A percentile compares a stretch with the other conserved stretches of the same genome.
phyloP scores from a whole-genome alignment of 1,140 invertebrate genomes.

The Anoplolepis gracilipes region DNA sequence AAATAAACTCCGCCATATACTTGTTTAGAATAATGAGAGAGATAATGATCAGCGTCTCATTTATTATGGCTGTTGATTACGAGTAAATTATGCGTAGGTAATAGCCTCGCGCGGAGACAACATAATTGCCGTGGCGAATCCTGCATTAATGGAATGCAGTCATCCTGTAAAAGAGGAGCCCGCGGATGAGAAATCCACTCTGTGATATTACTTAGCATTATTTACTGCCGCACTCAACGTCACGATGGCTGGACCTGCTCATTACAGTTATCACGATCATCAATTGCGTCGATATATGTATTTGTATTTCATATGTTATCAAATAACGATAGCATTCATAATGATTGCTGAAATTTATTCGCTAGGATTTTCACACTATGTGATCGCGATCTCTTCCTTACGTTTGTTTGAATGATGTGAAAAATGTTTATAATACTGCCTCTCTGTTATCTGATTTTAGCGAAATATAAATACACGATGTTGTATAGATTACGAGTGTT shows the following conservation, averaged over 20 bases:
- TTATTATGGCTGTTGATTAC: neutral
- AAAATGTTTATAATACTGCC: constrained; percentile 1
- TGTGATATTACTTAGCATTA: constrained; percentile 76
- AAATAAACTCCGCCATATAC: neutral
- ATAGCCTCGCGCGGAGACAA: constrained; percentile 93
- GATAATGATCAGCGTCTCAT: neutral
- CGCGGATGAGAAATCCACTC: constrained; percentile 78
- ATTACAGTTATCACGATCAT: neutral
- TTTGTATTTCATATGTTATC: neutral
- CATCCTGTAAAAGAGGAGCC: constrained; percentile 84
- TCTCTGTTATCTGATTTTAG: constrained; percentile 38
- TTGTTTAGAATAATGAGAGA: constrained; percentile 2
- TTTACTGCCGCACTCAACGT: constrained; percentile 39
- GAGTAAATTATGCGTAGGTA: constrained; percentile 86
- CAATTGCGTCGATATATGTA: neutral
- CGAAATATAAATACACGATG: constrained; percentile 2
- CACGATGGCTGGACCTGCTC: neutral
- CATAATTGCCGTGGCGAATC: constrained; percentile 95
- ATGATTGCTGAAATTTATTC: neutral
- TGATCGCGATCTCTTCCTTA: neutral
- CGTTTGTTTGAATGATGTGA: neutral
- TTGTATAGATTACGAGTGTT: constrained; percentile 42
- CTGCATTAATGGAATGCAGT: constrained; percentile 88
- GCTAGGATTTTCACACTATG: neutral
- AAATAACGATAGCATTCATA: neutral